Evolutionary conservation across 2,113 vertebrate genomes (phyloP), one percentile per base, ranked within the genome.

Genomic region (Nipponia nippon): DNA sequence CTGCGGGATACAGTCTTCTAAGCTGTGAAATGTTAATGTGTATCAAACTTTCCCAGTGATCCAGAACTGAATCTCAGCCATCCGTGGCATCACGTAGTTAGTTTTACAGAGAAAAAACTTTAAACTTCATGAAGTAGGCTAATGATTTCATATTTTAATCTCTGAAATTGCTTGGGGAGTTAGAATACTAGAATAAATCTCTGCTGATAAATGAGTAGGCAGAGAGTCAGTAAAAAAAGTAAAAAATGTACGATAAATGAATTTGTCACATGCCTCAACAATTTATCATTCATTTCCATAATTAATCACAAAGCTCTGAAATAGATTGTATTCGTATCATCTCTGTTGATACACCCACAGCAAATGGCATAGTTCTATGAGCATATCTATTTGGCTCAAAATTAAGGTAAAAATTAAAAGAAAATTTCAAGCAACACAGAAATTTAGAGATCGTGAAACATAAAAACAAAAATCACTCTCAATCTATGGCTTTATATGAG

Each of bases 201-300:
- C 73, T 81, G 61, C 92, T 95, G 96, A 98, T 97, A 97, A 95
- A 96, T 90, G 88, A 92, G 80, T 71, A 93, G 87, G 92, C 83
- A 95, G 93, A 91, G 91, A 87, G 89, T 93, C 72, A 44, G 77
- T 77, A 26, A 77, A 82, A 75, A 94, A 53, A 20, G n/a, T 16
- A 15, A 38, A 61, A 94, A 93, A 67, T 19, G 79, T 76, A 90
- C 47, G 55, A 97, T 93, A 97, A 94, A 96, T 80, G 90, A 90
- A 95, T 96, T 96, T 96, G 96, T 97, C 94, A 94, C 94, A 93
- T 94, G 93, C 94, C 94, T 55, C 94, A 95, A 93, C 87, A 95
- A 88, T 97, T 97, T 96, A 97, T 97, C 95, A 96, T 95, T 96
- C 87, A 93, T 97, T 97, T 97, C 96, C 95, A 95, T 95, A 97